Evolutionary conservation across 2,113 vertebrate genomes (phyloP).

Genomic region (Pygoscelis antarcticus): DNA sequence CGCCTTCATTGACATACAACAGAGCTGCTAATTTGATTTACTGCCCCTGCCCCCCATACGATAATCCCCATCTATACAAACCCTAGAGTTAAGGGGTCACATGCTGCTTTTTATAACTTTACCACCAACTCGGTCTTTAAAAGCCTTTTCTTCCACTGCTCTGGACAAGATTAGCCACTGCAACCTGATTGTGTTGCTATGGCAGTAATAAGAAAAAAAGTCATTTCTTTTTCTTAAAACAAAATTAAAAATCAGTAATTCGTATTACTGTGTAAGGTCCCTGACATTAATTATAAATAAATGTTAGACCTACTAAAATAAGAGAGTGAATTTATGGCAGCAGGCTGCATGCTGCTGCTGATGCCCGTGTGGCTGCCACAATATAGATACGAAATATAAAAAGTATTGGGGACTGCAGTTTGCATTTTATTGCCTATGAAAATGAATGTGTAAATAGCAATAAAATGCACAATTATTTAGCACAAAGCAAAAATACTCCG

Average conservation of each 20-base stretch:
- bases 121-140: neutral
- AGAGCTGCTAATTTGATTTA: neutral
- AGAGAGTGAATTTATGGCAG: conserved; percentile 3
- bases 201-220: neutral
- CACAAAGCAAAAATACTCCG: conserved; percentile 5
- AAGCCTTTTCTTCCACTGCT: neutral
- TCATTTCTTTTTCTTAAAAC: neutral
- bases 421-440: conserved; percentile 44
- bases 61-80: neutral
- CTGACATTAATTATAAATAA: conserved; percentile 63
- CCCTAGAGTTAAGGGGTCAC: neutral
- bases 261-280: conserved; percentile 14
- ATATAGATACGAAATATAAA: neutral
- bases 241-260: conserved; percentile 11
- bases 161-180: neutral
- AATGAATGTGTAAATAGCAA: conserved; percentile 57
- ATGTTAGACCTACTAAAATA: conserved; percentile 33
- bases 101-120: neutral
- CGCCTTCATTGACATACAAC: neutral
- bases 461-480: conserved; percentile 66
- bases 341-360: neutral
- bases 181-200: neutral
- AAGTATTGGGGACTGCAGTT: conserved; percentile 9
- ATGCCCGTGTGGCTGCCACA: neutral
- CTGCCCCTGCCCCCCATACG: neutral